Conservation (phyloP, 2,113 vertebrate species). For the Cebus imitator region DNA sequence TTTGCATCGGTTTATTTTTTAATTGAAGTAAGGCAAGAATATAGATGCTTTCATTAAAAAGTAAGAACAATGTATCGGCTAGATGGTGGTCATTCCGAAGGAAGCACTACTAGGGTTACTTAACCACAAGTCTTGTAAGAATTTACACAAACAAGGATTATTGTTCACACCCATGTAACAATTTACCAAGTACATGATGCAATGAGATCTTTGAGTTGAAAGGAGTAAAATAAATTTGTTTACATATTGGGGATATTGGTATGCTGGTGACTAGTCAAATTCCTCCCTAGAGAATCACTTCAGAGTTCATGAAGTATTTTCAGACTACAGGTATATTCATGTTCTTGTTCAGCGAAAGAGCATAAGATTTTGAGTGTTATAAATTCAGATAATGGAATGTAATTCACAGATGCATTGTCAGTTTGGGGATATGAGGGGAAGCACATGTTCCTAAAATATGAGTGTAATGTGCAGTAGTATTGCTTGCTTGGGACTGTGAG, state of each 20-base stretch:
- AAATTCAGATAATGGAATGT: constrained; percentile 56
- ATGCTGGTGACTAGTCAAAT: constrained; percentile 86
- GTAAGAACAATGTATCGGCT: constrained; percentile 95
- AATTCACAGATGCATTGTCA: constrained; percentile 42
- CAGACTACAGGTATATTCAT: constrained; percentile 66
- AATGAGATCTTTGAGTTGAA: constrained; percentile 97
- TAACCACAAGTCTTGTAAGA: constrained; percentile 88
- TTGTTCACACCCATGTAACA: constrained; percentile 94
- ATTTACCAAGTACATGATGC: constrained; percentile 96
- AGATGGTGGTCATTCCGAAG: constrained; percentile 96
- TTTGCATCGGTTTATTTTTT: constrained; percentile 90
- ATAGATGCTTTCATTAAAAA: constrained; percentile 86
- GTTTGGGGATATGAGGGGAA: neutral
- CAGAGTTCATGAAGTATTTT: constrained; percentile 92
- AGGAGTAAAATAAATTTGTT: constrained; percentile 92
- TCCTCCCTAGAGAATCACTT: constrained; percentile 97
- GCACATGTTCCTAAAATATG: no score
- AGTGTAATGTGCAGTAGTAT: no score
- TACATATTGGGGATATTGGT: constrained; percentile 91
- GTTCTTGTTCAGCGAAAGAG: constrained; percentile 40
- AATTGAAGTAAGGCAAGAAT: constrained; percentile 90
- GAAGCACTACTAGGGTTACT: constrained; percentile 96
- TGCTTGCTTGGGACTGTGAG: no score
- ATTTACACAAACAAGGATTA: constrained; percentile 89
- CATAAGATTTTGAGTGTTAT: constrained; percentile 64